phyloP scores from a whole-genome alignment of 2,888 invertebrate species.

The Athrips mouffetella region DNA sequence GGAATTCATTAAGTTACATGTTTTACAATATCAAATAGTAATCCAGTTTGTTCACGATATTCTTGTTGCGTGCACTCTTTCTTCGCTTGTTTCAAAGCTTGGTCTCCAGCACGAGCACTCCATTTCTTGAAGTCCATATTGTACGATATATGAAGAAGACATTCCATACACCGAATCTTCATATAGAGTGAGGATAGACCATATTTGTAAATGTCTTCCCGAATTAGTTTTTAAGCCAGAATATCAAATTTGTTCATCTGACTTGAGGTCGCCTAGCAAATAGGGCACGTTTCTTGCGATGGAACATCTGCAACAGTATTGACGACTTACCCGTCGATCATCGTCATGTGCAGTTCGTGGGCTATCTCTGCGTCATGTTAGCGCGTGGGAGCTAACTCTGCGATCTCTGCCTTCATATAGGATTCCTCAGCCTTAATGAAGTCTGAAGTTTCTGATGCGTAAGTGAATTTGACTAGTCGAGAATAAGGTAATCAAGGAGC shows the following conservation, averaged over 20 bases:
- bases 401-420: not conserved
- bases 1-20: not conserved
- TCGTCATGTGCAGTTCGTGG: constrained; percentile 3
- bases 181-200: constrained; percentile 19
- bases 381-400: not conserved
- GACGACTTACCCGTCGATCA: constrained; percentile 21
- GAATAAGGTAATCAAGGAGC: not conserved
- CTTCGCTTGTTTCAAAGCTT: constrained; percentile 23
- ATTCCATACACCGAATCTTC: constrained; percentile 32
- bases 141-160: constrained; percentile 34
- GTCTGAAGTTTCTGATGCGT: not conserved
- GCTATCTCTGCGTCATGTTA: not conserved
- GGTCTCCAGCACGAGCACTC: constrained; percentile 33
- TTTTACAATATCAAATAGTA: constrained; percentile 18
- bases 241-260: constrained; percentile 20
- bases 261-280: constrained; percentile 21
- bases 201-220: constrained; percentile 6
- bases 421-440: not conserved
- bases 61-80: constrained; percentile 17
- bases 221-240: constrained; percentile 6
- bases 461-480: not conserved
- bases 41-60: constrained; percentile 25
- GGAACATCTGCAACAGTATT: constrained; percentile 18
- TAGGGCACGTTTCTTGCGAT: constrained; percentile 19
- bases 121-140: constrained; percentile 34